phyloP scores from a whole-genome alignment of 2,888 invertebrate species.

The Rhamphomyia laevipes region DNA sequence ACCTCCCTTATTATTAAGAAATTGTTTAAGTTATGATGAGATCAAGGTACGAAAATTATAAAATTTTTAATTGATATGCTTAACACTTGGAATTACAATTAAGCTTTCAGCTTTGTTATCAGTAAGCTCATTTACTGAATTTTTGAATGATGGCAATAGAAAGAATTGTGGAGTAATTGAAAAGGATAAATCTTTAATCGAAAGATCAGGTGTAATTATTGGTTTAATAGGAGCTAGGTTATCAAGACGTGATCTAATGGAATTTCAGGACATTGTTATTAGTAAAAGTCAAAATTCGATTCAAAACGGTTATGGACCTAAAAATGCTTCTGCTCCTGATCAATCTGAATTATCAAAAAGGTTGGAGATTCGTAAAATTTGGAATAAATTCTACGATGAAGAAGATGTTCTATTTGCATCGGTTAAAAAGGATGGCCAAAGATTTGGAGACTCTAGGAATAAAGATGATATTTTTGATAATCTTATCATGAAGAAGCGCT shows the following conservation, averaged over 20 bases:
- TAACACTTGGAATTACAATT: not conserved
- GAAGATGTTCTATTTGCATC: constrained; percentile 9
- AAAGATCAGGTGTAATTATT: constrained; percentile 41
- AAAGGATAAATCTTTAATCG: constrained; percentile 30
- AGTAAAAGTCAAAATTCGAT: constrained; percentile 40
- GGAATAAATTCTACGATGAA: constrained; percentile 22
- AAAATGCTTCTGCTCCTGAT: constrained; percentile 10
- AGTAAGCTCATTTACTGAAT: constrained; percentile 44
- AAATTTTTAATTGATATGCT: not conserved
- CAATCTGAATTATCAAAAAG: not conserved
- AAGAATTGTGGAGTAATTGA: constrained; percentile 40
- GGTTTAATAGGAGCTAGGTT: constrained; percentile 41
- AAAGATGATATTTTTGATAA: constrained; percentile 31
- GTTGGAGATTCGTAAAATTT: constrained; percentile 11
- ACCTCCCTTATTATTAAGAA: constrained; percentile 37
- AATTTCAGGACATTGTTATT: constrained; percentile 42
- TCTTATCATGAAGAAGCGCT: constrained; percentile 34
- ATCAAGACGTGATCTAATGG: constrained; percentile 40
- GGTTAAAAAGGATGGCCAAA: constrained; percentile 2
- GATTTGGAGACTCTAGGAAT: constrained; percentile 18
- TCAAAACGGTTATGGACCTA: constrained; percentile 38
- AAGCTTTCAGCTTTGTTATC: constrained; percentile 42
- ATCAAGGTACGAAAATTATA: constrained; percentile 37
- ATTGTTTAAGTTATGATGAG: constrained; percentile 47
- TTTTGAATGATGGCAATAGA: constrained; percentile 45